Evolutionary conservation across 2,888 invertebrate species (phyloP).

Genomic region (Brachyptera risi): DNA sequence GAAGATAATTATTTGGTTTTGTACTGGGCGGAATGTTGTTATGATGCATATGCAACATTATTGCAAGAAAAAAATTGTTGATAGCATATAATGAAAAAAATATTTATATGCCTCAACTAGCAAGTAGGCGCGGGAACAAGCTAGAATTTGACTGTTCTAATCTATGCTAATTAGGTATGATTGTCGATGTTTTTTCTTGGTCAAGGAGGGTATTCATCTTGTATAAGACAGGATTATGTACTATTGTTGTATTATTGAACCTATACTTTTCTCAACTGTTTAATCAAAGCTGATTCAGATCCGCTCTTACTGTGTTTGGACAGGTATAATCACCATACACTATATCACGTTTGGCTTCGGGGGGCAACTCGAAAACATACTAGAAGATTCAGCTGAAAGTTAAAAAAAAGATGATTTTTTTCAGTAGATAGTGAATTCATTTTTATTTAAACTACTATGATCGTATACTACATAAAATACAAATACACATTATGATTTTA

Average conservation of each 20-base stretch:
- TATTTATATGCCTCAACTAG: slow-evolving; percentile 11
- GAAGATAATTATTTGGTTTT: slow-evolving; percentile 9
- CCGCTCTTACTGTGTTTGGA: not conserved
- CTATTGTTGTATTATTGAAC: slow-evolving; percentile 8
- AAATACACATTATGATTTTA: too few species aligned
- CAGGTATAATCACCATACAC: slow-evolving; percentile 1
- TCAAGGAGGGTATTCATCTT: slow-evolving; percentile 2
- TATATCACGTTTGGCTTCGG: slow-evolving; percentile 1
- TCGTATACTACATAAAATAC: too few species aligned
- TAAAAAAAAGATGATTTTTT: not conserved
- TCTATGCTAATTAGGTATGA: slow-evolving; percentile 13
- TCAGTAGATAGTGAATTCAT: not conserved
- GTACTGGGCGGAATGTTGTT: not conserved
- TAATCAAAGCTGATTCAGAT: not conserved
- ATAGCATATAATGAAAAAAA: too few species aligned
- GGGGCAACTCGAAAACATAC: not conserved
- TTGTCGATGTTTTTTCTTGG: not conserved
- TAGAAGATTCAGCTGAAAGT: not conserved
- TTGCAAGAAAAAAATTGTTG: not conserved
- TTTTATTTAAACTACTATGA: too few species aligned
- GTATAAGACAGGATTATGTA: not conserved
- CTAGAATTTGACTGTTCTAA: slow-evolving; percentile 1
- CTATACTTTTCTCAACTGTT: slow-evolving; percentile 11
- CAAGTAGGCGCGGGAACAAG: not conserved
- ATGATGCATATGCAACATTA: slow-evolving; percentile 9